Base-by-base conservation (phyloP, 2,113 vertebrate genomes). In the Cygnus buccinator region DNA sequence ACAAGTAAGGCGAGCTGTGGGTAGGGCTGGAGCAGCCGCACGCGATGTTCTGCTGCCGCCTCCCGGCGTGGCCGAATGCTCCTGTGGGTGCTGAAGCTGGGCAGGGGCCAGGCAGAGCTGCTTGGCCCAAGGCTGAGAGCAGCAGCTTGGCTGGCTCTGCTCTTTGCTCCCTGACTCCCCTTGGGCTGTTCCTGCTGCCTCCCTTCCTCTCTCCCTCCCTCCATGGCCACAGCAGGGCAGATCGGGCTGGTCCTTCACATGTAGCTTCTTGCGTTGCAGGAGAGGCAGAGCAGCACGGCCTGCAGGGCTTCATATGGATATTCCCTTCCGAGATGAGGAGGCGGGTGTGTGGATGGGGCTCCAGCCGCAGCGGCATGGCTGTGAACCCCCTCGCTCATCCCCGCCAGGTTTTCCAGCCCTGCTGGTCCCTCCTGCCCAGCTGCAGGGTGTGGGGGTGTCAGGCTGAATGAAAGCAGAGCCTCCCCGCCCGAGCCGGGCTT, bases 21-120 rank as follows among this genome's bases (percentile, higher is more conserved):
- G 59, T 31, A 13, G 37, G 5, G 31, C 61, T 26, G 44, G 15
- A 54, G 77, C 35, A 16, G 50, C 50, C 4, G 13, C 50, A 52
- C 4, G 33, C 0, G 2, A 6, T 16, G 1, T 2, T 13, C 21
- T 57, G 46, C 74, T 63, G 87, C 81, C 66, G 52, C 5, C 70
- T 91, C 70, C 90, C 3, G 84, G n/a, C 54, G 2, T 0, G 4
- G 73, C 3, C 3, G 37, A 6, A 2, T 0, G 2, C 7, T 31
- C 39, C 1, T 2, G 6, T 13, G 13, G 3, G 7, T 1, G 48
- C 62, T 6, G 29, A 7, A 10, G 19, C 8, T 3, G 3, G 2
- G 22, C 23, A 12, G 43, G 10, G 20, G 35, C 35, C 2, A 8
- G 0, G 39, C 23, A 5, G 11, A 2, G 58, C 58, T 26, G 41